Conservation (phyloP, 2,888 invertebrate species). For the Acanthococcus lagerstroemiae region DNA sequence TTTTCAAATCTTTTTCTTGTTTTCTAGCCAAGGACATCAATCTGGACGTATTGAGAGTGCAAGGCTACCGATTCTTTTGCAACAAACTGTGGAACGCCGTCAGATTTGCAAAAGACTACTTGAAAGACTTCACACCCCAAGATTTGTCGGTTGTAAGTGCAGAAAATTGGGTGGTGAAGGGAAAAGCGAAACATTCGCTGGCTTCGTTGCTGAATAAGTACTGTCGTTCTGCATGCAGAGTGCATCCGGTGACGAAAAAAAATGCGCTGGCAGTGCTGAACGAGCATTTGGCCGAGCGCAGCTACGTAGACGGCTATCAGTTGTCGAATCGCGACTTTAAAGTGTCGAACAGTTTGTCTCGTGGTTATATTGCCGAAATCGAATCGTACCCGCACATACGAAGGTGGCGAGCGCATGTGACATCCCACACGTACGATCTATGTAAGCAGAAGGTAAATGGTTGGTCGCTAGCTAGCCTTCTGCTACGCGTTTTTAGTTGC, state of each 20-base stretch:
- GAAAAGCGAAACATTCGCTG: slow-evolving; percentile 25
- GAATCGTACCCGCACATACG: slow-evolving; percentile 41
- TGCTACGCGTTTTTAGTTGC: too few species aligned
- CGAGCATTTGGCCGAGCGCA: slow-evolving; percentile 42
- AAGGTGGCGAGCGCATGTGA: slow-evolving; percentile 44
- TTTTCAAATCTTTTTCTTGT: not conserved
- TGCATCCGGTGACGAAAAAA: not conserved
- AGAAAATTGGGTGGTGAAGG: too few species aligned
- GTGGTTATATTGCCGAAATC: not conserved
- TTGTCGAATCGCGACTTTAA: slow-evolving; percentile 43
- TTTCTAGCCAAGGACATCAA: slow-evolving; percentile 77
- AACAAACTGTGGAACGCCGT: slow-evolving; percentile 99
- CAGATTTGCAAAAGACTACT: slow-evolving; percentile 5
- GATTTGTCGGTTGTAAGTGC: slow-evolving; percentile 4
- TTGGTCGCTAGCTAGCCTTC: too few species aligned
- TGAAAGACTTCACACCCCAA: not conserved
- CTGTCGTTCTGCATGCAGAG: too few species aligned
- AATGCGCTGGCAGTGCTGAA: slow-evolving; percentile 39
- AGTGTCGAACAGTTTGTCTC: slow-evolving; percentile 37
- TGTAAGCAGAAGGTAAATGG: too few species aligned
- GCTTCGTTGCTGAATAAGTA: not conserved
- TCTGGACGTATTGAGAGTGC: slow-evolving; percentile 87
- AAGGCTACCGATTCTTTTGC: slow-evolving; percentile 92
- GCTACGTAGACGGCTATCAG: slow-evolving; percentile 43
- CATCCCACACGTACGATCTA: too few species aligned